Base-by-base conservation (phyloP, 2,113 vertebrate species). In the Nettapus auritus region DNA sequence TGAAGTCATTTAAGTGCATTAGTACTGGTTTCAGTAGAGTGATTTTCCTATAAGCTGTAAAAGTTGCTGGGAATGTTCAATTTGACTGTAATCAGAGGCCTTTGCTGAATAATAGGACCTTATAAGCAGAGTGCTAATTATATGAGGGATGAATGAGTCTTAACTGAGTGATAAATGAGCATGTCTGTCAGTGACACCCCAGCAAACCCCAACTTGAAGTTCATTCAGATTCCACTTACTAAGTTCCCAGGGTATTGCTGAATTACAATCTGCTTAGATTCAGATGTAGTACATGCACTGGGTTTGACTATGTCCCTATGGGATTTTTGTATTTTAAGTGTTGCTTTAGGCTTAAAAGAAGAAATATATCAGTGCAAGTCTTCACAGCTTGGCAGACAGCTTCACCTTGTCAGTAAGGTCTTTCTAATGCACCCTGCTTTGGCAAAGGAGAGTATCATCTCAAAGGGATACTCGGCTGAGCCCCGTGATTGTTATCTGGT, bases 311-410 rank as follows among this genome's bases (percentile, higher is more conserved):
- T 56, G 57, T 68, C 90, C 42, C 40, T 86, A 7, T 60, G 40
- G 66, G 53, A 76, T 62, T 80, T 71, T 76, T 68, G 38, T 86
- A 60, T 83, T 90, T 92, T 71, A 88, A 94, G 64, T 64, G 28
- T 75, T 93, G 60, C 64, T 86, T 88, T 84, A 91, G 62, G 46
- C 52, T 92, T 90, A n/a, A 63, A 91, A 77, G 63, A 64, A 85
- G 44, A 69, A 89, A 57, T 48, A 53, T 26, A 11, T 74, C 68
- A 93, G 55, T 73, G 44, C 3, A 34, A 66, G 33, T 38, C 64
- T 75, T 88, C 3, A 3, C 38, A 71, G 18, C 38, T 81, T 78
- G 71, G 52, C 42, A 90, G 79, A 33, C 29, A 71, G 67, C 20
- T 94, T 90, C 48, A 44, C 64, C 40, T 86, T 74, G 48, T 83